A percentile compares a stretch with the other conserved stretches of the same genome.
phyloP scores from a whole-genome alignment of 2,888 invertebrate species.

The Thymelicus sylvestris region DNA sequence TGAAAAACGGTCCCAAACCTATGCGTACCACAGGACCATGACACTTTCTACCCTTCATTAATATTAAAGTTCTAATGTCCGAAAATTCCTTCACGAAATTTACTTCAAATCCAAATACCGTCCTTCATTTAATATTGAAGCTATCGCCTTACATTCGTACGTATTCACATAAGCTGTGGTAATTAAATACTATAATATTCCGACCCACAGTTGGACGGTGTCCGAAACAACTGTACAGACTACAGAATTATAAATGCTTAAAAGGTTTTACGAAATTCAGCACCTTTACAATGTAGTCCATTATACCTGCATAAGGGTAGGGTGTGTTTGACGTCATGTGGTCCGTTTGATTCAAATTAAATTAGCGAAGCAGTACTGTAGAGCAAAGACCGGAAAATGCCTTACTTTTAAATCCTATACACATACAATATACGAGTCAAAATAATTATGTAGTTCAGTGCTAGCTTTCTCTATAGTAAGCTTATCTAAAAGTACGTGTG shows the following conservation, averaged over 20 bases:
- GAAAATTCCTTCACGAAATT: background rate
- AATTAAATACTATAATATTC: constrained; percentile 29
- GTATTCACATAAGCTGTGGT: constrained; percentile 3
- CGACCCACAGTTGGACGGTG: constrained; percentile 11
- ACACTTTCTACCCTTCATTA: background rate
- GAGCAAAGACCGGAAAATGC: background rate
- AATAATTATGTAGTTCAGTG: too few relatives aligned
- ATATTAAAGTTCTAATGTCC: background rate
- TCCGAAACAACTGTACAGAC: constrained; percentile 9
- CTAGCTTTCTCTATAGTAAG: too few relatives aligned
- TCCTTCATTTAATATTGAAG: constrained; percentile 18
- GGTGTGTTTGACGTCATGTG: constrained; percentile 21
- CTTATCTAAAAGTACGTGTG: too few relatives aligned
- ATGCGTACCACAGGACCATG: too few relatives aligned
- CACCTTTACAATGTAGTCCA: constrained; percentile 26
- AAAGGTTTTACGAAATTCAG: constrained; percentile 24
- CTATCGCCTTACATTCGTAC: background rate
- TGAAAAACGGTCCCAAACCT: too few relatives aligned
- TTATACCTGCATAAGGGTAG: constrained; percentile 17
- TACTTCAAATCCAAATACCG: background rate
- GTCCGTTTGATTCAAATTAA: constrained; percentile 24
- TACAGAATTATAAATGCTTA: constrained; percentile 18
- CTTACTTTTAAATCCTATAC: background rate
- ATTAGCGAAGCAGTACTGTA: constrained; percentile 1
- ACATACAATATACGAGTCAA: too few relatives aligned